Evolutionary conservation across 2,797 vertebrate species (phyloP).

Genomic region (Pantherophis alleghaniensis): DNA sequence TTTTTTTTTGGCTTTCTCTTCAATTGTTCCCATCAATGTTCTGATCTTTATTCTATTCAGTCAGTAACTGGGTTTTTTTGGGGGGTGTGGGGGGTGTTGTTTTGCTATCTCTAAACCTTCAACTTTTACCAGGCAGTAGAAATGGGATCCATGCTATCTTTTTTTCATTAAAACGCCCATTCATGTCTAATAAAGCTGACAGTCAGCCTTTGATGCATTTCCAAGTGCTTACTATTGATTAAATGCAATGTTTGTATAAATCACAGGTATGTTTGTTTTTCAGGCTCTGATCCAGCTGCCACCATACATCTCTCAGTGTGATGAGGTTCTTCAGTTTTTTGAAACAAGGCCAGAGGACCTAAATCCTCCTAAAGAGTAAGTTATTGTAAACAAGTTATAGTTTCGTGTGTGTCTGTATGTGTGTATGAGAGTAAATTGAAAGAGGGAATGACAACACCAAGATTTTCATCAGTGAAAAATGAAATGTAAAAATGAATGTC

Average conservation of each 20-base stretch:
- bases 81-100: too few species aligned
- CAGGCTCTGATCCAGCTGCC: constrained; percentile 96
- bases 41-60: background rate
- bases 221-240: background rate
- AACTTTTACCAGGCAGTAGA: background rate
- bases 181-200: background rate
- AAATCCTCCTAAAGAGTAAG: constrained; percentile 95
- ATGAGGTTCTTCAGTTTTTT: constrained; percentile 95
- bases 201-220: background rate
- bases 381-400: constrained; percentile 14
- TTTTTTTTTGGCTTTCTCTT: background rate
- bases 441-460: background rate
- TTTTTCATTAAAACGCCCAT: background rate
- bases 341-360: constrained; percentile 95
- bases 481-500: background rate
- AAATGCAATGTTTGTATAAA: background rate
- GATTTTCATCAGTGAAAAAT: background rate
- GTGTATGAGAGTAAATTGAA: background rate
- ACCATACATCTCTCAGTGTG: constrained; percentile 96
- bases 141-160: background rate
- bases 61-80: background rate
- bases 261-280: background rate
- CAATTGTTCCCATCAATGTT: background rate
- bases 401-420: background rate
- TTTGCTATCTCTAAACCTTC: background rate